These are phyloP conservation scores for Drosophila mayri DNA, from an alignment of 1,140 invertebrate species.

Conservation along the genomic window DNA sequence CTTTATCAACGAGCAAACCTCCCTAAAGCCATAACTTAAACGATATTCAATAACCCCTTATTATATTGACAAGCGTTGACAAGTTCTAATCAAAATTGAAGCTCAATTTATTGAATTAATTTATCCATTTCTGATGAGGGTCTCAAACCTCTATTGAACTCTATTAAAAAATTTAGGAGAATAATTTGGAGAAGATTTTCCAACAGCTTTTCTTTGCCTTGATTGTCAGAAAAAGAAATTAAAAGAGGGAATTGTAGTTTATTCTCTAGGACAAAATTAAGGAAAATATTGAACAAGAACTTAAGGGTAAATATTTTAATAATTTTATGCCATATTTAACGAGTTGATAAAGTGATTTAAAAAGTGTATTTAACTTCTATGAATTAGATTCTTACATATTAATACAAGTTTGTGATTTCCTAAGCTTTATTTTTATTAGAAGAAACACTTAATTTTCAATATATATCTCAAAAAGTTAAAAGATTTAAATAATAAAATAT, in stretches of 20 bases:
- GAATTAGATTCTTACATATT: neutral
- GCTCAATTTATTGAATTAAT: conserved; percentile 25
- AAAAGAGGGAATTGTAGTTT: neutral
- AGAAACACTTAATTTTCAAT: neutral
- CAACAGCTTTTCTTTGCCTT: neutral
- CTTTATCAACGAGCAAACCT: neutral
- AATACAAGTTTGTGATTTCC: neutral
- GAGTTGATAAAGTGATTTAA: neutral
- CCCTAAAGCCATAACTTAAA: neutral
- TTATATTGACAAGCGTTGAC: conserved; percentile 17
- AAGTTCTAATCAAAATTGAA: conserved; percentile 12
- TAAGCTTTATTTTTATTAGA: neutral
- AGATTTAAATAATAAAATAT: neutral
- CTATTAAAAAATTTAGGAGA: conserved; percentile 1
- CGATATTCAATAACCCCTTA: neutral
- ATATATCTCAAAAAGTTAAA: too few species aligned
- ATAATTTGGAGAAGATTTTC: neutral
- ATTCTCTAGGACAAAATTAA: too few species aligned
- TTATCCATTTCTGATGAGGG: conserved; percentile 20
- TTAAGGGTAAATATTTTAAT: too few species aligned
- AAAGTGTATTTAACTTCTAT: neutral
- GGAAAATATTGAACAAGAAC: neutral
- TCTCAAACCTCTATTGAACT: conserved; percentile 22
- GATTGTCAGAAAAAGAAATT: neutral
- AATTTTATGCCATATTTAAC: neutral